A percentile compares a stretch with the other conserved stretches of the same genome.
These are phyloP conservation scores for Mesoligia furuncula DNA, from an alignment of 2,888 invertebrate species.

Conservation along the genomic window DNA sequence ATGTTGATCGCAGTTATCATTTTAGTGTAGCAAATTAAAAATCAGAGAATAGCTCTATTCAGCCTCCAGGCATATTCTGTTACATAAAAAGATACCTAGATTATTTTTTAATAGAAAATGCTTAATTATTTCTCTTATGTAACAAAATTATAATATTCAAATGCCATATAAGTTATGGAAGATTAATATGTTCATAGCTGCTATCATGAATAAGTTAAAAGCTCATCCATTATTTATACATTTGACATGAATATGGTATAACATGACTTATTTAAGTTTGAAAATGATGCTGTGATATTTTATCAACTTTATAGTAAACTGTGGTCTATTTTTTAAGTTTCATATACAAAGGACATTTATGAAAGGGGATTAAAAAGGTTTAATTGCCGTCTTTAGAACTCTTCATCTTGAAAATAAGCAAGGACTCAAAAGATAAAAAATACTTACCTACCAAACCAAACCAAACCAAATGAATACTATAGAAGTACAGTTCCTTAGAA, in stretches of 20 bases:
- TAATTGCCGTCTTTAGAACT: not conserved
- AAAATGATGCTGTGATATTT: not conserved
- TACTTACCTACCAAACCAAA: not conserved
- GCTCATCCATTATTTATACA: conserved; percentile 19
- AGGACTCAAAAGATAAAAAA: not conserved
- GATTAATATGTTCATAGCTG: not conserved
- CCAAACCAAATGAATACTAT: not conserved
- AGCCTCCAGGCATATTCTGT: not conserved
- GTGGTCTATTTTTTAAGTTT: not conserved
- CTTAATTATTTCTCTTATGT: not conserved
- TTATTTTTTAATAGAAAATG: not conserved
- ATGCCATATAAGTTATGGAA: not conserved
- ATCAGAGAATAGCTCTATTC: not conserved
- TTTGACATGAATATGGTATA: not conserved
- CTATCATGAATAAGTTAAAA: conserved; percentile 21
- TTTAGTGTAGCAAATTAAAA: not conserved
- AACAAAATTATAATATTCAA: conserved; percentile 10
- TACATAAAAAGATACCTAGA: not conserved
- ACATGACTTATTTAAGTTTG: not conserved
- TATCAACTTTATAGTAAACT: not conserved
- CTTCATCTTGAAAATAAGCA: conserved; percentile 5
- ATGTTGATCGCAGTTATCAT: not conserved
- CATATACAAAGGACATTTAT: not conserved
- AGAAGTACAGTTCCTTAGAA: conserved; percentile 24
- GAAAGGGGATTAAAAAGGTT: not conserved